Evolutionary conservation across 2,797 vertebrate species (phyloP).

Genomic region (Australoheros facetus): DNA sequence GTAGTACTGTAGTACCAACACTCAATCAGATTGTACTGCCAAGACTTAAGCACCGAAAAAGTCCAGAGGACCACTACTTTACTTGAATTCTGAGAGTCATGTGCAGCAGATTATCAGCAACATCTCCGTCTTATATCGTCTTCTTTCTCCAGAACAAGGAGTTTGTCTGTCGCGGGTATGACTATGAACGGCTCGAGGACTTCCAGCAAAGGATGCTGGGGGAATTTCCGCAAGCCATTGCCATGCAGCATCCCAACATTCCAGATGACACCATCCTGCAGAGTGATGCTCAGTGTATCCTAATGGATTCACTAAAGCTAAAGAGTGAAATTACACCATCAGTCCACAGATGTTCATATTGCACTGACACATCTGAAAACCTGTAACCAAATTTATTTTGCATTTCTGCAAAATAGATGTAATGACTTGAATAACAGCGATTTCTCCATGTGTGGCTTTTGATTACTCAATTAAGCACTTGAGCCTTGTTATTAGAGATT

Average conservation of each 20-base stretch:
- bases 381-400: not conserved
- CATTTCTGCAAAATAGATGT: not conserved
- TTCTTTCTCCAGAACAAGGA: constrained; percentile 91
- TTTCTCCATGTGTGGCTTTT: not conserved
- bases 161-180: constrained; percentile 96
- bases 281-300: constrained; percentile 99
- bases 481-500: not conserved
- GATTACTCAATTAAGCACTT: not conserved
- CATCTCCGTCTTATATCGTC: not conserved
- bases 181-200: constrained; percentile 96
- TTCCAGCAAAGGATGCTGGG: constrained; percentile 99
- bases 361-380: not conserved
- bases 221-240: constrained; percentile 98
- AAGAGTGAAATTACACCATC: not conserved
- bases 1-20: not conserved
- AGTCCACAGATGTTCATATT: not conserved
- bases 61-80: not conserved
- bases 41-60: not conserved
- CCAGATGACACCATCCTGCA: constrained; percentile 95
- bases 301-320: constrained; percentile 14
- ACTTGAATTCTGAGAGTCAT: not conserved
- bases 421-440: not conserved
- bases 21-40: not conserved
- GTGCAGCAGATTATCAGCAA: not conserved
- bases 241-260: constrained; percentile 99